phyloP scores from a whole-genome alignment of 1,140 invertebrate genomes.

The Hirudo medicinalis region DNA sequence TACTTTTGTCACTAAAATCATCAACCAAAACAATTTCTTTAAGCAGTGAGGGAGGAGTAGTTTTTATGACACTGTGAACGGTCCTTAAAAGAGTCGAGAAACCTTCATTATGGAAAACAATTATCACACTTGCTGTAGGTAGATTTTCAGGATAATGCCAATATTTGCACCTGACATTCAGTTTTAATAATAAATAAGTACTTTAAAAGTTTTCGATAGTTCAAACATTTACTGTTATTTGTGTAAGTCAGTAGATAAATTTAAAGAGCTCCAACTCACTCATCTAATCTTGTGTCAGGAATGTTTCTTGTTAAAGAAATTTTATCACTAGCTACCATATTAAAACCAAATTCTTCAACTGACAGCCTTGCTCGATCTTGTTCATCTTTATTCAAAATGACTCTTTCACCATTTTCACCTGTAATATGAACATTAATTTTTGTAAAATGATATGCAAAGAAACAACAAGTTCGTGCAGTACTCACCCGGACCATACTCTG shows the following conservation, averaged over 20 bases:
- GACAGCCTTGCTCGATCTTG: slow-evolving; percentile 31
- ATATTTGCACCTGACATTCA: slow-evolving; percentile 59
- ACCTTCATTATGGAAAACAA: slow-evolving; percentile 96
- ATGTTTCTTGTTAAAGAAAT: slow-evolving; percentile 68
- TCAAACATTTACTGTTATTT: slow-evolving; percentile 2
- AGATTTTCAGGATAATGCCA: slow-evolving; percentile 83
- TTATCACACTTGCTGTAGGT: slow-evolving; percentile 81
- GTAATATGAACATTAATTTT: background rate
- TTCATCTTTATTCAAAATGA: slow-evolving; percentile 33
- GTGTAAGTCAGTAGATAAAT: background rate
- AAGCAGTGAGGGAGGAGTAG: slow-evolving; percentile 73
- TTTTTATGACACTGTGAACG: slow-evolving; percentile 87
- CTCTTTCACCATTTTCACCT: slow-evolving; percentile 37
- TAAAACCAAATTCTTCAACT: slow-evolving; percentile 73
- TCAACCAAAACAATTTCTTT: slow-evolving; percentile 95
- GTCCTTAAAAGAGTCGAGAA: slow-evolving; percentile 85
- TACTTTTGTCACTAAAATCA: slow-evolving; percentile 87
- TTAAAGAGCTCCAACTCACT: slow-evolving; percentile 47
- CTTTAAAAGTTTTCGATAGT: slow-evolving; percentile 7
- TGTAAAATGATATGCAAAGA: background rate
- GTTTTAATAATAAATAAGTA: slow-evolving; percentile 1
- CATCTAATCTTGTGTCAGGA: slow-evolving; percentile 68
- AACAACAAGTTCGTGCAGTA: slow-evolving; percentile 23
- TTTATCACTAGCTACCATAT: slow-evolving; percentile 88
- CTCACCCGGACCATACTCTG: slow-evolving; percentile 66